Percentiles rank a stretch among this genome's conserved stretches.
Evolutionary conservation across 2,888 invertebrate genomes (phyloP).

Genomic region (Shargacucullia verbasci): DNA sequence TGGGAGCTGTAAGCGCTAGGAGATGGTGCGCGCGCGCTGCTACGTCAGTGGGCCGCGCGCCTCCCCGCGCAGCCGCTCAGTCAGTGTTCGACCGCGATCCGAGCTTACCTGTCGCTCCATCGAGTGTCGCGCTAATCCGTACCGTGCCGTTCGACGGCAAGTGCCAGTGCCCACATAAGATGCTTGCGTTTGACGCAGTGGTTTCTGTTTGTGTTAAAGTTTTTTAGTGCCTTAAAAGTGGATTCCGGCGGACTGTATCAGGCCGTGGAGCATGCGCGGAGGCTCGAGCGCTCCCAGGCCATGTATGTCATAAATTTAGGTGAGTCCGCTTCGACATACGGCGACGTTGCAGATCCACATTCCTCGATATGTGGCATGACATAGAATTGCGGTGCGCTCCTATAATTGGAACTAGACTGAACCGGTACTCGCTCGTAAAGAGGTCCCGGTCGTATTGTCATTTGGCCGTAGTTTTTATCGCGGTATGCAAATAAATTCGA

Average conservation of each 20-base stretch:
- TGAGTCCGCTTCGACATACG: constrained; percentile 81
- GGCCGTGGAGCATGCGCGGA: constrained; percentile 87
- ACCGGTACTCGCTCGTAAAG: constrained; percentile 76
- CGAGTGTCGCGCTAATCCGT: constrained; percentile 65
- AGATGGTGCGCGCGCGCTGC: constrained; percentile 42
- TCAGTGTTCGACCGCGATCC: constrained; percentile 81
- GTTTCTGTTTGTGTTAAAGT: constrained; percentile 80
- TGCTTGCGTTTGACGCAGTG: constrained; percentile 83
- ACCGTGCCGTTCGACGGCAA: constrained; percentile 72
- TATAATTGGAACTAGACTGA: constrained; percentile 81
- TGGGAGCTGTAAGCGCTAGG: constrained; percentile 40
- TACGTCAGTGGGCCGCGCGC: constrained; percentile 47
- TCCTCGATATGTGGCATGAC: constrained; percentile 66
- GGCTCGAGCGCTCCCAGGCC: constrained; percentile 88
- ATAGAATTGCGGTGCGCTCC: constrained; percentile 67
- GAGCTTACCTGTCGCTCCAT: constrained; percentile 72
- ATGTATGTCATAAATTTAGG: constrained; percentile 89
- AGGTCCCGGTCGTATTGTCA: constrained; percentile 55
- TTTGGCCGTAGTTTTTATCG: constrained; percentile 69
- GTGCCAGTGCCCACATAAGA: constrained; percentile 80
- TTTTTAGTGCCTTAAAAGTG: constrained; percentile 81
- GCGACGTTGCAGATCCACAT: constrained; percentile 71
- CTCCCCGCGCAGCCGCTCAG: constrained; percentile 56
- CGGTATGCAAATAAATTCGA: constrained; percentile 66
- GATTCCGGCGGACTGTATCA: constrained; percentile 87